Evolutionary conservation across 2,888 invertebrate species (phyloP).

Genomic region (Panopea generosa): DNA sequence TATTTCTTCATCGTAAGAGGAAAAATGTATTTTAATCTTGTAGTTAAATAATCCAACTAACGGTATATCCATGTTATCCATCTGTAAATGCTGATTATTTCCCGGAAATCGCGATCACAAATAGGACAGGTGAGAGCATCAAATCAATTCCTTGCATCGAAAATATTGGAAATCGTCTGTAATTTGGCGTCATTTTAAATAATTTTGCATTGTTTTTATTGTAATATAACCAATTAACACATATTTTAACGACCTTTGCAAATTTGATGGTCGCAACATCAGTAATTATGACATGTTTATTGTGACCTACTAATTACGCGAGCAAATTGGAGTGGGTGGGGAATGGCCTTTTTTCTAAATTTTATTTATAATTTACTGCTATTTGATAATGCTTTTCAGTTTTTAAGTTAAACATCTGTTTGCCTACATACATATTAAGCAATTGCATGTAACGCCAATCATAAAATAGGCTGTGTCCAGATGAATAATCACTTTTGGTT

Average conservation of each 20-base stretch:
- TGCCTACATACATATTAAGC: no score
- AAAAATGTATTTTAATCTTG: constrained; percentile 19
- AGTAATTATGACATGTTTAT: neutral
- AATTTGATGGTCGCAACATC: no score
- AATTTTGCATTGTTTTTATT: neutral
- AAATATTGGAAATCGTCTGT: constrained; percentile 7
- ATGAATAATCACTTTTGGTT: no score
- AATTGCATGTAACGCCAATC: no score
- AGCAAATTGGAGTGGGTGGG: constrained; percentile 40
- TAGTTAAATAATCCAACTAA: constrained; percentile 41
- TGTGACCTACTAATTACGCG: constrained; percentile 40
- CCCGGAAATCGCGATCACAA: constrained; percentile 34
- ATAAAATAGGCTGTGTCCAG: no score
- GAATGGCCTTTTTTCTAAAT: constrained; percentile 15
- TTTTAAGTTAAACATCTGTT: no score
- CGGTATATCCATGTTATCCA: constrained; percentile 19
- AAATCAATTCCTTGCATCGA: constrained; percentile 51
- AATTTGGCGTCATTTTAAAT: neutral
- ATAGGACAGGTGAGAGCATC: constrained; percentile 63
- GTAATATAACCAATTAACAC: neutral
- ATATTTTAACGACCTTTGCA: neutral
- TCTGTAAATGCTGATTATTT: neutral
- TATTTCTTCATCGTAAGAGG: constrained; percentile 19
- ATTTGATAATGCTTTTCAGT: no score
- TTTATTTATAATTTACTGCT: no score